A percentile compares a stretch with the other conserved stretches of the same genome.
Evolutionary conservation across 2,113 vertebrate species (phyloP).

Genomic region (Bolborhynchus lineola): DNA sequence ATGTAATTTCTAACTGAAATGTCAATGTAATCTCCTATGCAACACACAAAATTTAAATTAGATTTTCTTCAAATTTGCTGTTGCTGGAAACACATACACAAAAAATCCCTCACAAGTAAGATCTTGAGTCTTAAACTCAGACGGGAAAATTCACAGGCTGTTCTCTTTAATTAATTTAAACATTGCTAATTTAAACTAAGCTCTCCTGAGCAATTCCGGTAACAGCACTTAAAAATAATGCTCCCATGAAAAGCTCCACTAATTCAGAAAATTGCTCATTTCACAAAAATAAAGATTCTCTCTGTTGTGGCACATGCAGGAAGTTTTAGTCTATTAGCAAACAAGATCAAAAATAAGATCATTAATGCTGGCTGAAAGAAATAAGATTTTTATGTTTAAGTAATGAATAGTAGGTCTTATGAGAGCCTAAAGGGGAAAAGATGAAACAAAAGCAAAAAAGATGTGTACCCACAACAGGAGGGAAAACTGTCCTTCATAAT

Average conservation of each 20-base stretch:
- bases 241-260: conserved; percentile 24
- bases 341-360: neutral
- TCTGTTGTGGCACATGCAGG: neutral
- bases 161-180: conserved; percentile 62
- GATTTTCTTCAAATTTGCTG: conserved; percentile 21
- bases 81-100: neutral
- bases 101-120: neutral
- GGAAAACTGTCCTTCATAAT: neutral
- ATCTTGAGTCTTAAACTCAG: conserved; percentile 13
- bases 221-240: conserved; percentile 51
- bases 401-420: neutral
- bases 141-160: conserved; percentile 22
- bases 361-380: neutral
- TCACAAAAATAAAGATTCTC: neutral
- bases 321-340: neutral
- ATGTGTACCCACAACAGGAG: neutral
- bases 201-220: conserved; percentile 39
- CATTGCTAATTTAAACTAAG: conserved; percentile 48
- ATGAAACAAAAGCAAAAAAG: neutral
- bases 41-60: conserved; percentile 15
- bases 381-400: neutral
- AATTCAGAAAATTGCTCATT: conserved; percentile 23
- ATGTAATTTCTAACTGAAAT: neutral
- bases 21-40: neutral
- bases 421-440: neutral